These are phyloP conservation scores for Hipparchia sbordonii DNA, from an alignment of 2,888 invertebrate species.

Conservation along the genomic window DNA sequence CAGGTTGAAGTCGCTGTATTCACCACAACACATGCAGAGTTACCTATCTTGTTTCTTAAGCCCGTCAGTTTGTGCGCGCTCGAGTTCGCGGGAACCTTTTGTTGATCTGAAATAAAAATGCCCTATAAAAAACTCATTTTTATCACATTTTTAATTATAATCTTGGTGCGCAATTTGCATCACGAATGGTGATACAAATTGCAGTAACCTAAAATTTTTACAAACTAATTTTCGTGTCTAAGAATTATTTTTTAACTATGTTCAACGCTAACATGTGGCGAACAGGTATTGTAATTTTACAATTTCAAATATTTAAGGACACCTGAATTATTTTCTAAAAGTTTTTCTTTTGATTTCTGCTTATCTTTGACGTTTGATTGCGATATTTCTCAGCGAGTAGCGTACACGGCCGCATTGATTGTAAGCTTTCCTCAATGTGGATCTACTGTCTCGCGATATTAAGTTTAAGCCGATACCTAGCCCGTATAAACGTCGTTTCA, in stretches of 20 bases:
- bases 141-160: no score
- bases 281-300: slow-evolving; percentile 43
- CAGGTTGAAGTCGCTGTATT: no score
- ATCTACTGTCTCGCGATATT: slow-evolving; percentile 63
- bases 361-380: not conserved
- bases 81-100: no score
- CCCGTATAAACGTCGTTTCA: slow-evolving; percentile 57
- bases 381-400: slow-evolving; percentile 47
- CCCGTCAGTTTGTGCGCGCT: no score
- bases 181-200: not conserved
- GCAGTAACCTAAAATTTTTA: slow-evolving; percentile 37
- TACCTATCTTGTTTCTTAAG: no score
- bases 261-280: slow-evolving; percentile 42
- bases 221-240: slow-evolving; percentile 50
- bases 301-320: slow-evolving; percentile 35
- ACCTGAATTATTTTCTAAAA: slow-evolving; percentile 50
- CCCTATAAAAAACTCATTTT: no score
- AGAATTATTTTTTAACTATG: slow-evolving; percentile 36
- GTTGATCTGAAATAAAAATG: no score
- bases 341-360: slow-evolving; percentile 29
- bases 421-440: slow-evolving; percentile 45
- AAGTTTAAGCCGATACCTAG: slow-evolving; percentile 35
- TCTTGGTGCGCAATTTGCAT: no score
- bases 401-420: slow-evolving; percentile 45
- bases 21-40: no score